A percentile compares a stretch with the other conserved stretches of the same genome.
phyloP scores from a whole-genome alignment of 2,113 vertebrate genomes.

The Xiphias gladius region DNA sequence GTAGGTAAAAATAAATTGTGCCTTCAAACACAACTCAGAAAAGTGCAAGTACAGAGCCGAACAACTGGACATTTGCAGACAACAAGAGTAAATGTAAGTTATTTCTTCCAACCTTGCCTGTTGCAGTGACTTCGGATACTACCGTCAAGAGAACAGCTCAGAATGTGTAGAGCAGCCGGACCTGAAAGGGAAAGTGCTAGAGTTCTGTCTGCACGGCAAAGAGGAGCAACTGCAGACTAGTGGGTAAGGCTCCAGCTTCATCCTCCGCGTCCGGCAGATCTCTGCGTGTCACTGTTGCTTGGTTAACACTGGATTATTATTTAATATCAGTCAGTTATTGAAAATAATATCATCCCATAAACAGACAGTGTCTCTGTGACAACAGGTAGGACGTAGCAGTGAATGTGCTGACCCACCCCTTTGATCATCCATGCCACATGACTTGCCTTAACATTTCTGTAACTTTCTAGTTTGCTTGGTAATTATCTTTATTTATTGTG shows the following conservation, averaged over 20 bases:
- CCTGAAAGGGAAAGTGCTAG: constrained; percentile 89
- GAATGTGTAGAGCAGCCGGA: constrained; percentile 91
- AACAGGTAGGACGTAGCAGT: neutral
- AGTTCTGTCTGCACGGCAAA: constrained; percentile 91
- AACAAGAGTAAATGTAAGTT: neutral
- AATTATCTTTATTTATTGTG: too few relatives aligned
- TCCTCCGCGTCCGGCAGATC: neutral
- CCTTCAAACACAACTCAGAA: neutral
- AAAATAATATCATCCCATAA: neutral
- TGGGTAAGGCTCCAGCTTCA: constrained; percentile 82
- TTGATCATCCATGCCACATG: neutral
- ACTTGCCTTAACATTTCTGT: neutral
- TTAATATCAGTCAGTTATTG: rapidly evolving
- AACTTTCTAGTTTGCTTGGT: too few relatives aligned
- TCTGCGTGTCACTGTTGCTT: neutral
- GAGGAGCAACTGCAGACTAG: constrained; percentile 91
- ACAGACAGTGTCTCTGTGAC: neutral
- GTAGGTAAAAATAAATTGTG: neutral
- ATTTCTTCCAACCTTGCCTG: neutral
- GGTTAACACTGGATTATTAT: neutral
- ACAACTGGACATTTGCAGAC: neutral
- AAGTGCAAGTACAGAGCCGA: neutral
- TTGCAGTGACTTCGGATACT: constrained; percentile 94
- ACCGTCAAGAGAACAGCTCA: constrained; percentile 91
- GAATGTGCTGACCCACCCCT: neutral